These are phyloP conservation scores for Mustela lutreola DNA, from an alignment of 2,113 vertebrate genomes.

Conservation along the genomic window DNA sequence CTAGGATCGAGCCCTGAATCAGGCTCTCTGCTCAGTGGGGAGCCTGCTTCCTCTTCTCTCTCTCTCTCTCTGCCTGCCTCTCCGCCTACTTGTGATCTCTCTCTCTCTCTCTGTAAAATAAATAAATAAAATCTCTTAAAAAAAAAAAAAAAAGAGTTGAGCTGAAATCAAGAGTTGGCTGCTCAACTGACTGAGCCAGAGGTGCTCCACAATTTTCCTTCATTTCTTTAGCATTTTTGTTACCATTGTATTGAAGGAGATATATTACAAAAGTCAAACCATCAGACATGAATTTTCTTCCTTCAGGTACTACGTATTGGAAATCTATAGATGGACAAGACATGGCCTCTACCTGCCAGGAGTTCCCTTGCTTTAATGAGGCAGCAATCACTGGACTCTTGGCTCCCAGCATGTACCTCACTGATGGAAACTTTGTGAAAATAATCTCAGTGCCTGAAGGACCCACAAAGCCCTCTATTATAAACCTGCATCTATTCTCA, in stretches of 20 bases:
- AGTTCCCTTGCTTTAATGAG: fast-evolving
- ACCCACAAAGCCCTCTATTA: fast-evolving
- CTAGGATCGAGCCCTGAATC: too few relatives aligned
- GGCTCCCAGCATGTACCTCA: background rate
- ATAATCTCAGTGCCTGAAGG: too few relatives aligned
- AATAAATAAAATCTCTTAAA: too few relatives aligned
- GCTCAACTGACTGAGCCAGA: background rate
- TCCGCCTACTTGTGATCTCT: too few relatives aligned
- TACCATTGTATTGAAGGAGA: background rate
- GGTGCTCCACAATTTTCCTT: background rate
- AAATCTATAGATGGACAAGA: background rate
- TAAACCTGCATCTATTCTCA: background rate
- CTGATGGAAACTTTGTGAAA: background rate
- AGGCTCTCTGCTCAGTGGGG: too few relatives aligned
- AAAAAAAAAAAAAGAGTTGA: too few relatives aligned
- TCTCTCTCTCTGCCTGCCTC: too few relatives aligned
- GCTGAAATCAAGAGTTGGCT: background rate
- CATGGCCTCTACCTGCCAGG: background rate
- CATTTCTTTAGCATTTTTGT: background rate
- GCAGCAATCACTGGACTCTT: background rate
- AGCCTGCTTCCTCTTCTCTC: too few relatives aligned
- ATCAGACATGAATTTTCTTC: background rate
- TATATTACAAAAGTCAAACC: background rate
- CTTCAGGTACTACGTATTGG: background rate
- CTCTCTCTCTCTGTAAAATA: too few relatives aligned